phyloP scores from a whole-genome alignment of 1,140 invertebrate genomes.

The Achroia grisella region DNA sequence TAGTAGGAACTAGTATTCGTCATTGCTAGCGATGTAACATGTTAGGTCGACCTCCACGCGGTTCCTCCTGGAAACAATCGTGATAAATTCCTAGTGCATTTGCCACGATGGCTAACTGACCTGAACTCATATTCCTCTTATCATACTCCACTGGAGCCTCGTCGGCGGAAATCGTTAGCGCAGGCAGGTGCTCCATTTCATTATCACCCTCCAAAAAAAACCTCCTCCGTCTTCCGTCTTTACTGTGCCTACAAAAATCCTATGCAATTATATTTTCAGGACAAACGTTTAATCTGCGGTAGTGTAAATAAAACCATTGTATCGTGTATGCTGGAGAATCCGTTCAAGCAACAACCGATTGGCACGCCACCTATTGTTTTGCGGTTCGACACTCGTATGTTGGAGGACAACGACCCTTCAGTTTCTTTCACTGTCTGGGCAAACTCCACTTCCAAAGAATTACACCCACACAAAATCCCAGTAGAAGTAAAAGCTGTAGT shows the following conservation, averaged over 20 bases:
- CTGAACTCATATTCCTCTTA: too few relatives aligned
- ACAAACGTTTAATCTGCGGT: slow-evolving; percentile 79
- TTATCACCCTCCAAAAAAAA: too few relatives aligned
- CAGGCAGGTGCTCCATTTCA: too few relatives aligned
- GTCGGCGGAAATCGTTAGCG: too few relatives aligned
- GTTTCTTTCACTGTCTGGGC: slow-evolving; percentile 84
- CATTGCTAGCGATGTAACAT: too few relatives aligned
- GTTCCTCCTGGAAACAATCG: too few relatives aligned
- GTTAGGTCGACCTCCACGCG: too few relatives aligned
- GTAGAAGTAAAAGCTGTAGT: slow-evolving; percentile 78
- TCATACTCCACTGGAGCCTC: too few relatives aligned
- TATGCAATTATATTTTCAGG: slow-evolving; percentile 43
- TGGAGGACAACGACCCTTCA: slow-evolving; percentile 80
- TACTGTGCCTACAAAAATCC: background rate
- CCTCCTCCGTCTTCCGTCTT: background rate
- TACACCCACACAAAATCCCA: slow-evolving; percentile 73
- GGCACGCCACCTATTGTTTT: slow-evolving; percentile 77
- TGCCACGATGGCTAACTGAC: too few relatives aligned
- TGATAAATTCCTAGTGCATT: too few relatives aligned
- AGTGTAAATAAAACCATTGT: slow-evolving; percentile 84
- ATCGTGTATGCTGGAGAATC: slow-evolving; percentile 90
- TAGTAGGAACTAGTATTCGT: too few relatives aligned
- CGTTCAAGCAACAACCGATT: slow-evolving; percentile 80
- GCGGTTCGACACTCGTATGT: slow-evolving; percentile 84
- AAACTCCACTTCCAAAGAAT: slow-evolving; percentile 90